A percentile compares a stretch with the other conserved stretches of the same genome.
These are phyloP conservation scores for Marronus borbonicus DNA, from an alignment of 2,888 invertebrate species.

Conservation along the genomic window DNA sequence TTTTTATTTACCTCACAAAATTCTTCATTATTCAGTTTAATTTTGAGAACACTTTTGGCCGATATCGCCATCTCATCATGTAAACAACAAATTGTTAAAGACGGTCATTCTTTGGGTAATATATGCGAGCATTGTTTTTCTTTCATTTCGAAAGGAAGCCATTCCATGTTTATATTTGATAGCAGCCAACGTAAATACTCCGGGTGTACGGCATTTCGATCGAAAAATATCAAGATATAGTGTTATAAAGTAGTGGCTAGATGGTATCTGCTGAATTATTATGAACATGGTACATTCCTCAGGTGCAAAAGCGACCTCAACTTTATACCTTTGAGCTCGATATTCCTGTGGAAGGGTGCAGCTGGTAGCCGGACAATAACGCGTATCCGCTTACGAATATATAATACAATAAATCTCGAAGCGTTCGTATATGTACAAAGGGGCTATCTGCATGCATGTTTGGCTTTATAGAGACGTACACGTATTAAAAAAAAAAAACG, in stretches of 20 bases:
- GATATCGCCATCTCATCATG: background rate
- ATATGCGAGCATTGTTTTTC: background rate
- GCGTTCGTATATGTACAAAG: constrained; percentile 32
- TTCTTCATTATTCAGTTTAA: no score
- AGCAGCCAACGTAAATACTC: constrained; percentile 19
- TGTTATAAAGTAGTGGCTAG: constrained; percentile 56
- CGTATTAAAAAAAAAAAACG: background rate
- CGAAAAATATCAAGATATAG: constrained; percentile 57
- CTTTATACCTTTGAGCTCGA: constrained; percentile 58
- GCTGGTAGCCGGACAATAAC: constrained; percentile 63
- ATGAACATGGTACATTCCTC: constrained; percentile 59
- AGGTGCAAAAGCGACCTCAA: constrained; percentile 58
- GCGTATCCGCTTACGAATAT: constrained; percentile 58
- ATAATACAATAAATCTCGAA: constrained; percentile 59
- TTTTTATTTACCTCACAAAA: no score
- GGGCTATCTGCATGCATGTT: constrained; percentile 19
- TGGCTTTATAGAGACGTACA: constrained; percentile 45
- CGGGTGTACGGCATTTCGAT: constrained; percentile 50
- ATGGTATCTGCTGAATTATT: constrained; percentile 59
- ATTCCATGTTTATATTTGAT: constrained; percentile 25
- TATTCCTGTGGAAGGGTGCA: constrained; percentile 55
- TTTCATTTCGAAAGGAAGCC: background rate
- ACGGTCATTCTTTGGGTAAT: background rate
- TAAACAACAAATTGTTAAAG: background rate
- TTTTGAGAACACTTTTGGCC: no score